Conservation (phyloP, 2,888 invertebrate genomes). For the Thymelicus sylvestris region DNA sequence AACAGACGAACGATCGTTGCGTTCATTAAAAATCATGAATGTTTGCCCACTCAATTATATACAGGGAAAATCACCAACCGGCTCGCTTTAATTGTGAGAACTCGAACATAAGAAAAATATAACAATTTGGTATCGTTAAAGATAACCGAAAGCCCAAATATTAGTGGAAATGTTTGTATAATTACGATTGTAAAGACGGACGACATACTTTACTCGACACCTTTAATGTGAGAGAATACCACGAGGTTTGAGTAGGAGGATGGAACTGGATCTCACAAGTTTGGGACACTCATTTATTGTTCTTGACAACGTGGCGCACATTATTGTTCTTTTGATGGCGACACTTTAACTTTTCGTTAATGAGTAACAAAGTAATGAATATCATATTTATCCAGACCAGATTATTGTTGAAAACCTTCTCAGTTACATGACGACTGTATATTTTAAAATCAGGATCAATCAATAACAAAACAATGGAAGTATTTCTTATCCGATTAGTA, state of each 20-base stretch:
- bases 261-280: conserved; percentile 38
- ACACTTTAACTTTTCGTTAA: background rate
- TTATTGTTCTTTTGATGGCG: background rate
- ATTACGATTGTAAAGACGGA: conserved; percentile 49
- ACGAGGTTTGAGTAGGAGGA: conserved; percentile 41
- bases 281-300: conserved; percentile 46
- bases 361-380: background rate
- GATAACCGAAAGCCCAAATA: conserved; percentile 48
- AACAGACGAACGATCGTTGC: conserved; percentile 56
- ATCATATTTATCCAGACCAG: background rate
- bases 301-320: conserved; percentile 22
- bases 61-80: conserved; percentile 46
- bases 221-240: conserved; percentile 51
- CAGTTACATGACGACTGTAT: too few species aligned
- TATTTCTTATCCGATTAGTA: conserved; percentile 47
- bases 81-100: conserved; percentile 52
- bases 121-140: conserved; percentile 52
- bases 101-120: conserved; percentile 47
- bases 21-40: conserved; percentile 59
- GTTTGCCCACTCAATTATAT: conserved; percentile 51
- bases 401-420: too few species aligned
- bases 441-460: conserved; percentile 11
- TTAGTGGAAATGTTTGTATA: conserved; percentile 51
- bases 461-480: conserved; percentile 37
- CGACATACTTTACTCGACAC: conserved; percentile 43